Conservation (phyloP, 2,888 invertebrate species). For the Orgyia antiqua region DNA sequence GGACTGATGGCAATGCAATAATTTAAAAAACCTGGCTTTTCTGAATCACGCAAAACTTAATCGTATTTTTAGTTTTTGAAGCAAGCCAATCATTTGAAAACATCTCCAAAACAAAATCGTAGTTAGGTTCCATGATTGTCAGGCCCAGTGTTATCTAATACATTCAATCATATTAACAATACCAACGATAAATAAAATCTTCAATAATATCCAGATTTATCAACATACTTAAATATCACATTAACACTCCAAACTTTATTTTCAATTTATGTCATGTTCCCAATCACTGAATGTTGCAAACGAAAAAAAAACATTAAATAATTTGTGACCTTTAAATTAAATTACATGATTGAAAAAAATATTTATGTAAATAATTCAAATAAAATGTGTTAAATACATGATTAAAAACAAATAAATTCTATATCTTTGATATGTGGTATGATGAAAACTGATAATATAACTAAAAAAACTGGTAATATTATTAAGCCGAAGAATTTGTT, state of each 20-base stretch:
- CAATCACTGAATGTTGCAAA: conserved; percentile 32
- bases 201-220: conserved; percentile 36
- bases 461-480: too few species aligned
- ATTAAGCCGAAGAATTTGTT: too few species aligned
- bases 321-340: conserved; percentile 47
- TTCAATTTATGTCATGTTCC: conserved; percentile 52
- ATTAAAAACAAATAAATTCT: conserved; percentile 22
- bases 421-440: conserved; percentile 21
- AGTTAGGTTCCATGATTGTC: too few species aligned
- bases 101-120: too few species aligned
- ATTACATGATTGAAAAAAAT: conserved; percentile 41
- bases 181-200: conserved; percentile 55
- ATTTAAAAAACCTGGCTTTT: too few species aligned
- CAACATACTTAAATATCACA: conserved; percentile 28
- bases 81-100: too few species aligned
- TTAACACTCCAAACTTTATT: conserved; percentile 37
- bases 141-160: neutral
- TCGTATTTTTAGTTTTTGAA: too few species aligned
- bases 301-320: conserved; percentile 29
- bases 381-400: conserved; percentile 28
- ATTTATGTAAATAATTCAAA: conserved; percentile 33
- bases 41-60: too few species aligned
- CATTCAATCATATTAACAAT: conserved; percentile 26
- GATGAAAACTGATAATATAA: conserved; percentile 20
- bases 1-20: too few species aligned